phyloP scores from a whole-genome alignment of 2,797 vertebrate species.

The Rousettus madagascariensis region DNA sequence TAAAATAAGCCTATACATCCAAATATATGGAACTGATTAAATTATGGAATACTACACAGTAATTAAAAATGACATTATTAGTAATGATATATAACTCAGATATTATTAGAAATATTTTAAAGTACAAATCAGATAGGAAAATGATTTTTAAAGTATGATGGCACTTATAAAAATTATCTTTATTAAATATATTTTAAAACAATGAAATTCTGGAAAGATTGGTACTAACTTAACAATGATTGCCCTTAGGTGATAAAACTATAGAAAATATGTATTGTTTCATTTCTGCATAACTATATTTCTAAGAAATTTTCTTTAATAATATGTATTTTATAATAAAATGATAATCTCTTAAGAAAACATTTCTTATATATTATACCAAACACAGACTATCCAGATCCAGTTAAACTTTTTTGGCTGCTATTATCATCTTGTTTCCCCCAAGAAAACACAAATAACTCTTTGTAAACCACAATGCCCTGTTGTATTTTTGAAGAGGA shows the following conservation, averaged over 20 bases:
- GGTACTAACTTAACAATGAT: not conserved
- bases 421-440: not conserved
- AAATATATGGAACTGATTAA: not conserved
- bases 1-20: not conserved
- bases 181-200: constrained; percentile 28
- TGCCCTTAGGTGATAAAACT: not conserved
- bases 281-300: not conserved
- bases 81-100: not conserved
- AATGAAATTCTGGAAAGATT: not conserved
- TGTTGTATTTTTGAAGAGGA: not conserved
- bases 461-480: not conserved
- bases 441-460: not conserved
- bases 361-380: not conserved
- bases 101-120: constrained; percentile 38
- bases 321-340: not conserved
- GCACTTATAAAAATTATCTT: not conserved
- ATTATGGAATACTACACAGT: not conserved
- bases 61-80: not conserved
- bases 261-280: not conserved
- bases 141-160: not conserved
- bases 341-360: not conserved
- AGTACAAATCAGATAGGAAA: not conserved
- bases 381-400: not conserved
- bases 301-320: not conserved
- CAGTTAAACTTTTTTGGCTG: not conserved